Percentiles rank a stretch among this genome's conserved stretches.
Conservation (phyloP, 2,888 invertebrate species). For the Rotaria magnacalcarata region DNA sequence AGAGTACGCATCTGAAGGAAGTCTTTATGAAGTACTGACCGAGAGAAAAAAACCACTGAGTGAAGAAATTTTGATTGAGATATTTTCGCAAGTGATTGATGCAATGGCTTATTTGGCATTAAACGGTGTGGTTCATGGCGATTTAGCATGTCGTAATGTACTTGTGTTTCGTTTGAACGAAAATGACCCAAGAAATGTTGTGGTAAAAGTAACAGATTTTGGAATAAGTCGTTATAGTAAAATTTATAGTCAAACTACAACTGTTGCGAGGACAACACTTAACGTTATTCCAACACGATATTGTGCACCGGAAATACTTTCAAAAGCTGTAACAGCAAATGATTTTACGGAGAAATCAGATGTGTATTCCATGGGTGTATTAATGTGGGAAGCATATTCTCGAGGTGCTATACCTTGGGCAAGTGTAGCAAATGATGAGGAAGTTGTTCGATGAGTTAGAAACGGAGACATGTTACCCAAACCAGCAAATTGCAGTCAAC, state of each 20-base stretch:
- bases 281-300: not conserved
- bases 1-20: not conserved
- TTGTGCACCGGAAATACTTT: not conserved
- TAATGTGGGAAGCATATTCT: slow-evolving; percentile 24
- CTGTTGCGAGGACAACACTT: not conserved
- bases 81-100: not conserved
- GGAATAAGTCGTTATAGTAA: not conserved
- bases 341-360: not conserved
- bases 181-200: not conserved
- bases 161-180: not conserved
- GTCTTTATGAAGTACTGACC: not conserved
- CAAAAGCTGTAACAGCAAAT: not conserved
- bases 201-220: not conserved
- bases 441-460: too few relatives aligned
- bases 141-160: not conserved
- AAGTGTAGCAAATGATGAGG: not conserved
- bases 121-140: not conserved
- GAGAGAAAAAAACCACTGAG: not conserved
- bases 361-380: not conserved
- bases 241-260: not conserved
- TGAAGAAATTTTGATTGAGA: not conserved
- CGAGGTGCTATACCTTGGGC: not conserved
- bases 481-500: too few relatives aligned
- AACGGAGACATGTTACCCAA: too few relatives aligned
- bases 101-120: not conserved